These are phyloP conservation scores for Cephus rjabovi DNA, from an alignment of 2,888 invertebrate genomes.

Conservation along the genomic window DNA sequence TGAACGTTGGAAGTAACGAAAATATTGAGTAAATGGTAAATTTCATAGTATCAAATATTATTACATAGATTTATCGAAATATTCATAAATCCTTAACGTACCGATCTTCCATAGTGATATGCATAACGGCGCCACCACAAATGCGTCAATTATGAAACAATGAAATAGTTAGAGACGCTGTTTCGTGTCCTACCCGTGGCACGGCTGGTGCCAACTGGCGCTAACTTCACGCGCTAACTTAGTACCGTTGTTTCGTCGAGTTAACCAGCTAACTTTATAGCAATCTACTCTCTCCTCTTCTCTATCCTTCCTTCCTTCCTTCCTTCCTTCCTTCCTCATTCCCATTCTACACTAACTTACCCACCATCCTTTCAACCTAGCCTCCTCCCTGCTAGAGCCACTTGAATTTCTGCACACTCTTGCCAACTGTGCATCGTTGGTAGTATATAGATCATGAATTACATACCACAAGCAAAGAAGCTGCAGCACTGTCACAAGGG, in stretches of 20 bases:
- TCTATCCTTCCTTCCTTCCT: conserved; percentile 7
- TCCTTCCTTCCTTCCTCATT: conserved; percentile 22
- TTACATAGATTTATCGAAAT: no score
- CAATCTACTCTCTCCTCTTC: conserved; percentile 46
- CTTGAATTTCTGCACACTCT: no score
- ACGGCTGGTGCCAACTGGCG: conserved; percentile 56
- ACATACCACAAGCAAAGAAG: no score
- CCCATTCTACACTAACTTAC: conserved; percentile 12
- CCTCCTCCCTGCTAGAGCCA: no score
- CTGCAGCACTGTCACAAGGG: no score
- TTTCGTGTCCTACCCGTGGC: conserved; percentile 23
- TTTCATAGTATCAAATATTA: no score
- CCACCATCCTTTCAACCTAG: no score
- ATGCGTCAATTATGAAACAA: conserved; percentile 64
- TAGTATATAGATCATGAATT: no score
- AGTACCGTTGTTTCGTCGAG: conserved; percentile 59
- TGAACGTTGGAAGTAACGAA: no score
- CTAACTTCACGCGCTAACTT: conserved; percentile 58
- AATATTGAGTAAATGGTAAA: no score
- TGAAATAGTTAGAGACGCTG: conserved; percentile 57
- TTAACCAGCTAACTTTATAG: conserved; percentile 61
- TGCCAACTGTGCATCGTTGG: no score
- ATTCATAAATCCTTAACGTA: not conserved
- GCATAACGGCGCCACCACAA: conserved; percentile 53
- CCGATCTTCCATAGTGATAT: conserved; percentile 15